A percentile compares a stretch with the other conserved stretches of the same genome.
phyloP scores from a whole-genome alignment of 2,113 vertebrate species.

The Actenoides hombroni region DNA sequence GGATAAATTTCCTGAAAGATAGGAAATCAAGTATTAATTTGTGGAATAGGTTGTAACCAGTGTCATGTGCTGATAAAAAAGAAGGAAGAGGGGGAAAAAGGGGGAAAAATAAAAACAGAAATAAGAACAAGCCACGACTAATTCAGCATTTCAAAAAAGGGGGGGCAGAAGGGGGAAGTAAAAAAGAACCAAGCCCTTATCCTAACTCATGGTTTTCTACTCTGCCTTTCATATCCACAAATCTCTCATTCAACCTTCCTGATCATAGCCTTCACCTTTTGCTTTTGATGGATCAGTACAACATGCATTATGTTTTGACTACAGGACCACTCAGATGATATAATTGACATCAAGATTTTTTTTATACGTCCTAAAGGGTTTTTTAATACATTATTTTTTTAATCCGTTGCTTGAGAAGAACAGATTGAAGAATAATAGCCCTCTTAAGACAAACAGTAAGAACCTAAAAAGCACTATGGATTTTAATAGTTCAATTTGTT shows the following conservation, averaged over 20 bases:
- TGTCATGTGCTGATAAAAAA: neutral
- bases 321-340: neutral
- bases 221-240: neutral
- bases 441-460: neutral
- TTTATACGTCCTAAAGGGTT: neutral
- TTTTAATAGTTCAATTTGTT: neutral
- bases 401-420: neutral
- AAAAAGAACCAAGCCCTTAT: neutral
- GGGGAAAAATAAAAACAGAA: neutral
- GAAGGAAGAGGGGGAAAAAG: neutral
- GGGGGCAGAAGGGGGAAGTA: neutral
- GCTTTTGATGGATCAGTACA: neutral
- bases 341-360: neutral
- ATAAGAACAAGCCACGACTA: neutral
- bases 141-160: neutral
- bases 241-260: neutral
- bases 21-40: neutral
- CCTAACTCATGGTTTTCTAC: neutral
- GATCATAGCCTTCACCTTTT: neutral
- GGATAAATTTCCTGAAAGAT: constrained; percentile 92
- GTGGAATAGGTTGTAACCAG: neutral
- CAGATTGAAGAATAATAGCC: neutral
- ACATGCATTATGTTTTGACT: neutral
- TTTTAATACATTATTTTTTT: too few relatives aligned
- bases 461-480: neutral